phyloP scores from a whole-genome alignment of 2,888 invertebrate species.

The Lithodes maja region DNA sequence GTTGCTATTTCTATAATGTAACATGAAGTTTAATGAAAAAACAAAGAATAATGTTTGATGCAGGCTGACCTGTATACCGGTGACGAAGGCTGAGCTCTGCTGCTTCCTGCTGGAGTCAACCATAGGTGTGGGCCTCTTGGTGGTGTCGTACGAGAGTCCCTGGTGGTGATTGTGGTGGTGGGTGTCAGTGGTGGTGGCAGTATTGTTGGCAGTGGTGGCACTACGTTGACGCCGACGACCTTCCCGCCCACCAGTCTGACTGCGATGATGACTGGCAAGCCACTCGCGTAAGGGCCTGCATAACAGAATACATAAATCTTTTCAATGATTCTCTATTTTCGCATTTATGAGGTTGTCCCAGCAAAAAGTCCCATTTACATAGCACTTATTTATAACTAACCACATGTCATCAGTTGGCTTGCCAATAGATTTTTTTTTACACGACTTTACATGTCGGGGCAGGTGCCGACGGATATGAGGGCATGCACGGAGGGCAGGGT shows the following conservation, averaged over 20 bases:
- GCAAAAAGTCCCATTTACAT: too few species aligned
- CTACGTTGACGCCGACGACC: slow-evolving; percentile 53
- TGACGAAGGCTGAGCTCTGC: slow-evolving; percentile 36
- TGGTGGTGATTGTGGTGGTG: slow-evolving; percentile 45
- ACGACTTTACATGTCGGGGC: too few species aligned
- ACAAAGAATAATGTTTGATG: too few species aligned
- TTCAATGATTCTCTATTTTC: too few species aligned
- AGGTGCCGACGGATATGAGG: too few species aligned
- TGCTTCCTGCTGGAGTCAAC: slow-evolving; percentile 33
- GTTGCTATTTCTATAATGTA: too few species aligned
- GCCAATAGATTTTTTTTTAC: too few species aligned
- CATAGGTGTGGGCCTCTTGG: slow-evolving; percentile 7
- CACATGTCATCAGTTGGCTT: too few species aligned
- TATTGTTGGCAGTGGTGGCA: neutral
- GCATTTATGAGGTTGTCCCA: too few species aligned
- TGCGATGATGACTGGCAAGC: slow-evolving; percentile 34
- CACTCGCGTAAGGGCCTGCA: slow-evolving; percentile 46
- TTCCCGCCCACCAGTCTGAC: slow-evolving; percentile 35
- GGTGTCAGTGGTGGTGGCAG: neutral
- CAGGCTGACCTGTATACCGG: slow-evolving; percentile 33
- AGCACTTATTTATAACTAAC: too few species aligned
- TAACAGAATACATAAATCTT: neutral
- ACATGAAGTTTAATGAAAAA: neutral
- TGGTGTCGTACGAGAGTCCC: neutral
- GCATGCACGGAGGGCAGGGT: too few species aligned